Conservation (phyloP, 92 coral and sea anemone species). For the Bergia puertoricense region DNA sequence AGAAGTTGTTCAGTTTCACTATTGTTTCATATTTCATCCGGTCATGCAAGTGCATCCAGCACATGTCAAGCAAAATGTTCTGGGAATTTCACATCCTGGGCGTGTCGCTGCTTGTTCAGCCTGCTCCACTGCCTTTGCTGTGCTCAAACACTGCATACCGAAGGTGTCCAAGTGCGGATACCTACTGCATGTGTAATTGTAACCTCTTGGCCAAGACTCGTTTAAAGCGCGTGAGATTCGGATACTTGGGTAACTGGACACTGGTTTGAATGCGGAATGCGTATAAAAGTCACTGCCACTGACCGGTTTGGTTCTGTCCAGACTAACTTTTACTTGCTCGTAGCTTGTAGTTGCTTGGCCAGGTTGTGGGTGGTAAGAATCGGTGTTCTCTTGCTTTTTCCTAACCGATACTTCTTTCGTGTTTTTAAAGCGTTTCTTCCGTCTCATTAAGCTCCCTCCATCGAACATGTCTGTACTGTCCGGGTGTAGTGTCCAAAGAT, state of each 20-base stretch:
- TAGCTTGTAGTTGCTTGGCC: not conserved
- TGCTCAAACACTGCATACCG: not conserved
- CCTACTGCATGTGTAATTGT: not conserved
- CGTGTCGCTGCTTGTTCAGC: not conserved
- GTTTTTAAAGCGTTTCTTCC: constrained; percentile 72
- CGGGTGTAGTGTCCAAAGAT: constrained; percentile 87
- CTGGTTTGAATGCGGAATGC: not conserved
- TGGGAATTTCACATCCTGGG: not conserved
- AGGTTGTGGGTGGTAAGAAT: not conserved
- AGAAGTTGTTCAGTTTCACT: too few relatives aligned
- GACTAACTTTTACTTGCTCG: not conserved
- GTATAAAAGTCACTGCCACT: not conserved
- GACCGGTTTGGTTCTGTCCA: not conserved
- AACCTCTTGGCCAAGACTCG: not conserved
- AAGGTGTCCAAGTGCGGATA: not conserved
- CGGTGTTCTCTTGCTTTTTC: not conserved
- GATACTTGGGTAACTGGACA: not conserved
- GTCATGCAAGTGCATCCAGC: not conserved
- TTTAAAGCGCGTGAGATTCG: not conserved
- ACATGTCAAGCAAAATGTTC: not conserved
- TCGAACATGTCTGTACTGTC: constrained; percentile 80
- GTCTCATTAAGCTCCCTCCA: constrained; percentile 89
- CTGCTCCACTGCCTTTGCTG: not conserved
- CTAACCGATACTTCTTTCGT: not conserved
- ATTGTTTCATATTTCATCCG: too few relatives aligned